Percentiles rank a stretch among this genome's conserved stretches.
Conservation (phyloP, 2,113 vertebrate species). For the Grammomys dolichurus region DNA sequence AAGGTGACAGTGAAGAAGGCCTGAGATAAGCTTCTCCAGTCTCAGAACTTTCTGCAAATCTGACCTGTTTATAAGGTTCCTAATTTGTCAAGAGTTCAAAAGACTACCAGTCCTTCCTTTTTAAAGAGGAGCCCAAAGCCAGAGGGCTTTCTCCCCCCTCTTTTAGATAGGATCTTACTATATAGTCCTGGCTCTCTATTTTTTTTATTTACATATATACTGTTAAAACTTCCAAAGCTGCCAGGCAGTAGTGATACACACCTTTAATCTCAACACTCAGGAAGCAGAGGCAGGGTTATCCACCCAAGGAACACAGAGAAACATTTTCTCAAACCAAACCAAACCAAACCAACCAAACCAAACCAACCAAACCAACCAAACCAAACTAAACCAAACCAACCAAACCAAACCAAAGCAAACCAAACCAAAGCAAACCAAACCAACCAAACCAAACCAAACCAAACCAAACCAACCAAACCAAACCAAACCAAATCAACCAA, state of each 20-base stretch:
- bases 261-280: background rate
- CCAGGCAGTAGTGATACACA: no score
- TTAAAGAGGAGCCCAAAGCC: background rate
- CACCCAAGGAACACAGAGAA: background rate
- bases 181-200: background rate
- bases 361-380: no score
- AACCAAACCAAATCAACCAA: no score
- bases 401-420: background rate
- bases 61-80: slow-evolving; percentile 13
- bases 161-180: background rate
- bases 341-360: no score
- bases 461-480: no score
- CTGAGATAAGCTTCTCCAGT: background rate
- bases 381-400: no score
- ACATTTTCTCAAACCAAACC: background rate
- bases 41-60: background rate
- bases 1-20: background rate
- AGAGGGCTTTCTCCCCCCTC: background rate
- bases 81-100: slow-evolving; percentile 3
- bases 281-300: background rate
- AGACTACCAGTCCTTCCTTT: background rate
- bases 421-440: no score
- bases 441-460: no score
- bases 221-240: background rate
- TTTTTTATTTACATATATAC: slow-evolving; percentile 22